Evolutionary conservation across 2,113 vertebrate genomes (phyloP).

Genomic region (Mus spicilegus): DNA sequence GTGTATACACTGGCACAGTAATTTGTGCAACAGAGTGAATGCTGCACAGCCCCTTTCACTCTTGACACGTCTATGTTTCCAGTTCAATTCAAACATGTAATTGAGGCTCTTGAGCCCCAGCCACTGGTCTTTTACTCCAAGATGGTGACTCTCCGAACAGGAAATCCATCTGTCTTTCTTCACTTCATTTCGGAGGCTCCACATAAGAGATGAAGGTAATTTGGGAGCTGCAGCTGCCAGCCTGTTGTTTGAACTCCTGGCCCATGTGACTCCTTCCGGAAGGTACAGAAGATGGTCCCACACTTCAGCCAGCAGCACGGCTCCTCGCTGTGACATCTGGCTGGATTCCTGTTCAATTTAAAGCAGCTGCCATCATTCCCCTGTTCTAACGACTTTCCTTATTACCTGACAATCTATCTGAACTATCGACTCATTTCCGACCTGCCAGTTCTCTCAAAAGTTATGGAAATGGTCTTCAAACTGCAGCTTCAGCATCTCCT

Average conservation of each 20-base stretch:
- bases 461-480: conserved; percentile 68
- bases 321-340: conserved; percentile 66
- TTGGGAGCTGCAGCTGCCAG: conserved; percentile 52
- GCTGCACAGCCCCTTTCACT: not conserved
- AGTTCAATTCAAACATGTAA: not conserved
- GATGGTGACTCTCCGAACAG: not conserved
- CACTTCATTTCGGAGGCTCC: not conserved
- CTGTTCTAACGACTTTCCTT: conserved; percentile 67
- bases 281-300: not conserved
- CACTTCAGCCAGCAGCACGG: not conserved
- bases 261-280: not conserved
- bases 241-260: conserved; percentile 26
- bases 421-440: conserved; percentile 73
- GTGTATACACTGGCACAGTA: not conserved
- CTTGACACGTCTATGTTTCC: conserved; percentile 46
- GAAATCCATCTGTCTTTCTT: conserved; percentile 55
- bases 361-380: conserved; percentile 33
- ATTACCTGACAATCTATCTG: conserved; percentile 76
- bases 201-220: not conserved
- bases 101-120: not conserved
- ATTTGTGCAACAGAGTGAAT: not conserved
- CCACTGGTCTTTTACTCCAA: not conserved
- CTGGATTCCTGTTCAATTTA: conserved; percentile 53
- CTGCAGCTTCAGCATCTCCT: conserved; percentile 59
- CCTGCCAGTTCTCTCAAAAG: conserved; percentile 75